phyloP scores from a whole-genome alignment of 1,140 invertebrate genomes.

The Meloidogyne hapla region DNA sequence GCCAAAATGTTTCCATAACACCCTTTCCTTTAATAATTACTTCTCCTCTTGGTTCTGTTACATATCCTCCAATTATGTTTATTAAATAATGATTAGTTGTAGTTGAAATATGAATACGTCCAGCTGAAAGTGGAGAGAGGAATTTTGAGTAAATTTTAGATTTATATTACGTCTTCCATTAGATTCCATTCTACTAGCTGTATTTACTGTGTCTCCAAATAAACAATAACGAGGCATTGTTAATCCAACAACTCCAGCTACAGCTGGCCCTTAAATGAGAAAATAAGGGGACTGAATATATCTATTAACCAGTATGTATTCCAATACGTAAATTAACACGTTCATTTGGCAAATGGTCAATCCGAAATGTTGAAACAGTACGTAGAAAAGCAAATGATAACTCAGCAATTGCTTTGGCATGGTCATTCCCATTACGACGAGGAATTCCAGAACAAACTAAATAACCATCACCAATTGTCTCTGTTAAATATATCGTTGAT shows the following conservation, averaged over 20 bases:
- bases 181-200: slow-evolving; percentile 68
- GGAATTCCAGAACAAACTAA: slow-evolving; percentile 76
- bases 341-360: slow-evolving; percentile 39
- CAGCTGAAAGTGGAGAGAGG: slow-evolving; percentile 8
- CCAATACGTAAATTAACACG: slow-evolving; percentile 73
- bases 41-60: slow-evolving; percentile 36
- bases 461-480: slow-evolving; percentile 94
- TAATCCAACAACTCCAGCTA: slow-evolving; percentile 49
- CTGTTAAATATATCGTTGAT: slow-evolving; percentile 74
- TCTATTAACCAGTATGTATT: slow-evolving; percentile 77
- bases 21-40: slow-evolving; percentile 42
- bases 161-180: slow-evolving; percentile 65
- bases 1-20: slow-evolving; percentile 47
- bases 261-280: slow-evolving; percentile 13
- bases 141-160: not conserved
- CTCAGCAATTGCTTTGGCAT: slow-evolving; percentile 82
- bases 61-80: slow-evolving; percentile 34
- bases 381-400: slow-evolving; percentile 37
- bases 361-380: slow-evolving; percentile 31
- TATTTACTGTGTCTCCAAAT: slow-evolving; percentile 73
- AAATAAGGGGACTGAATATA: slow-evolving; percentile 28
- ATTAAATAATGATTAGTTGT: slow-evolving; percentile 29
- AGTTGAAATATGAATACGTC: slow-evolving; percentile 24
- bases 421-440: slow-evolving; percentile 80
- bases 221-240: slow-evolving; percentile 79